These are phyloP conservation scores for Idaea biselata DNA, from an alignment of 2,888 invertebrate genomes.

Conservation along the genomic window DNA sequence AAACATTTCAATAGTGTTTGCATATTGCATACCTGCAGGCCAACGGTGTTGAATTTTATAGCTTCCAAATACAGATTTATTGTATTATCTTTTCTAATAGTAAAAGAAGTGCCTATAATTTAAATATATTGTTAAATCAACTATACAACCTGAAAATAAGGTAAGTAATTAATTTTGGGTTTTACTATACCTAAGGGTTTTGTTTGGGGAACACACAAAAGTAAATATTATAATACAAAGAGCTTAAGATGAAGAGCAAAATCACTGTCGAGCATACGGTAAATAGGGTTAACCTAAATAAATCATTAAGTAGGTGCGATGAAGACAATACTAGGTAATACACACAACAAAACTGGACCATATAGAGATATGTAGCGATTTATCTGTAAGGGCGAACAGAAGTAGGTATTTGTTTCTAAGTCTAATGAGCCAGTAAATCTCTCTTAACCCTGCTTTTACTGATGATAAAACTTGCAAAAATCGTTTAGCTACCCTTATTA, in stretches of 20 bases:
- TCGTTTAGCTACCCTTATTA: neutral
- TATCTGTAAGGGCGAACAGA: conserved; percentile 34
- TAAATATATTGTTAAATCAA: neutral
- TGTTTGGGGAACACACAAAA: too few relatives aligned
- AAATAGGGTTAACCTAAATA: neutral
- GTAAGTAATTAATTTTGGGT: neutral
- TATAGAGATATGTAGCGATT: conserved; percentile 17
- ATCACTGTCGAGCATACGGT: neutral
- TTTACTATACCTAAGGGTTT: neutral
- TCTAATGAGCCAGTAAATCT: conserved; percentile 45
- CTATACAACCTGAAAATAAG: neutral
- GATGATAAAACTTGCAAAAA: conserved; percentile 32
- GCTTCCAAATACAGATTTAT: too few relatives aligned
- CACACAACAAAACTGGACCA: neutral
- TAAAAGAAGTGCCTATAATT: too few relatives aligned
- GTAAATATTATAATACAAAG: neutral
- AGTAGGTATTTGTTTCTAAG: conserved; percentile 27
- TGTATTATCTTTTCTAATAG: too few relatives aligned
- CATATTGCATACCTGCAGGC: too few relatives aligned
- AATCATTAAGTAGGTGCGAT: neutral
- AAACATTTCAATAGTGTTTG: too few relatives aligned
- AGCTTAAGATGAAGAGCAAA: neutral
- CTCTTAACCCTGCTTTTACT: conserved; percentile 28
- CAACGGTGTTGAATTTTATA: too few relatives aligned
- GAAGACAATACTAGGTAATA: neutral